A percentile compares a stretch with the other conserved stretches of the same genome.
phyloP scores from a whole-genome alignment of 1,140 invertebrate genomes.

The Zaprionus davidi region DNA sequence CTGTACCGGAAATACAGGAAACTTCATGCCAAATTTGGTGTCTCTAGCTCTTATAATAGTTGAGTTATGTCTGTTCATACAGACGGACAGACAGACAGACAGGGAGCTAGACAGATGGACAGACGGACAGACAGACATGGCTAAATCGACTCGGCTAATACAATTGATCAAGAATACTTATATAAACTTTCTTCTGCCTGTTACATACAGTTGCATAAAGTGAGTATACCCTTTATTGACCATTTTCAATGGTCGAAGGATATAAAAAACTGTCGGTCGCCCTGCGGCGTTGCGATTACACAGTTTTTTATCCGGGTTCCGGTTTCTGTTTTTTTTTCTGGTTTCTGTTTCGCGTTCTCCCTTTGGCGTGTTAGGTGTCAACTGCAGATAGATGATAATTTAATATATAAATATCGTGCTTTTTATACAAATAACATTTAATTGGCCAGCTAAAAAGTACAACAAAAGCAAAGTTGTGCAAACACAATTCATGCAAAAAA shows the following conservation, averaged over 20 bases:
- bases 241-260: too few relatives aligned
- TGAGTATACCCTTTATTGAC: too few relatives aligned
- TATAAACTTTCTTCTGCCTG: too few relatives aligned
- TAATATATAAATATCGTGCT: background rate
- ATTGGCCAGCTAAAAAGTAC: background rate
- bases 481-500: background rate
- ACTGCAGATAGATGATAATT: slow-evolving; percentile 10
- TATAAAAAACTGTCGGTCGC: background rate
- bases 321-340: background rate
- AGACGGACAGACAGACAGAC: too few relatives aligned
- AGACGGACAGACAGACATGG: too few relatives aligned
- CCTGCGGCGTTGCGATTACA: slow-evolving; percentile 3
- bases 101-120: background rate
- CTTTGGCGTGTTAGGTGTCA: slow-evolving; percentile 6
- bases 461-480: background rate
- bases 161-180: too few relatives aligned
- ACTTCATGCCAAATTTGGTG: too few relatives aligned
- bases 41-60: too few relatives aligned
- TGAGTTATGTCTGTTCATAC: background rate
- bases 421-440: background rate
- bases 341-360: background rate
- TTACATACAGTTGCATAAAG: too few relatives aligned
- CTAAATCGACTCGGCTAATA: too few relatives aligned
- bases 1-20: too few relatives aligned
- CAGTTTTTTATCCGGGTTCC: background rate